Evolutionary conservation across 2,888 invertebrate species (phyloP).

Genomic region (Lasius platythorax): DNA sequence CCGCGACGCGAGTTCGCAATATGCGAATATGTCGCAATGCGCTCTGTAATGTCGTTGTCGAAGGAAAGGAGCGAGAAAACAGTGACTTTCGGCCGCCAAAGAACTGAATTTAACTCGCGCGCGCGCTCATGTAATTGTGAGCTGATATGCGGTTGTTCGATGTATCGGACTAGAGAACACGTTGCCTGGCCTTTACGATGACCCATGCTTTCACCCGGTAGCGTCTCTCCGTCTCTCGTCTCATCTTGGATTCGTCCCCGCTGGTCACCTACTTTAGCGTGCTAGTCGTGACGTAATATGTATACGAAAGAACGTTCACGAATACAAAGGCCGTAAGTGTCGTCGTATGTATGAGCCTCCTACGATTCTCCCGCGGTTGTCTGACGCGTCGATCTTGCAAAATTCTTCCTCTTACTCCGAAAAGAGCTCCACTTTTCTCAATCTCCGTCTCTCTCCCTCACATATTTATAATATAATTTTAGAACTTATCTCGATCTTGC

Average conservation of each 20-base stretch:
- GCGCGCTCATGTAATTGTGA: constrained; percentile 45
- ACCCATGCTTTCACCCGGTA: constrained; percentile 57
- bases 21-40: constrained; percentile 27
- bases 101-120: constrained; percentile 16
- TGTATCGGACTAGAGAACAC: constrained; percentile 36
- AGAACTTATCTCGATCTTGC: neutral
- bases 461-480: neutral
- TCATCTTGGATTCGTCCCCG: neutral
- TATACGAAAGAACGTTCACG: neutral
- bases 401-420: too few species aligned
- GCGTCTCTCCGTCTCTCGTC: constrained; percentile 36
- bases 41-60: neutral
- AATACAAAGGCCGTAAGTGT: neutral
- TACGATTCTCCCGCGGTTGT: neutral
- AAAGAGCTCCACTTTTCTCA: neutral
- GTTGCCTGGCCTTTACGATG: constrained; percentile 44
- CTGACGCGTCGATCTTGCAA: neutral
- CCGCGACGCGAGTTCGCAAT: neutral
- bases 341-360: neutral
- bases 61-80: constrained; percentile 32
- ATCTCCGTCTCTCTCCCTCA: neutral
- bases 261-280: constrained; percentile 38
- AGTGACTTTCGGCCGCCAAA: constrained; percentile 4
- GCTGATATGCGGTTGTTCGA: constrained; percentile 16
- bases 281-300: constrained; percentile 28